phyloP scores from a whole-genome alignment of 2,888 invertebrate genomes.

The Lithophane socia region DNA sequence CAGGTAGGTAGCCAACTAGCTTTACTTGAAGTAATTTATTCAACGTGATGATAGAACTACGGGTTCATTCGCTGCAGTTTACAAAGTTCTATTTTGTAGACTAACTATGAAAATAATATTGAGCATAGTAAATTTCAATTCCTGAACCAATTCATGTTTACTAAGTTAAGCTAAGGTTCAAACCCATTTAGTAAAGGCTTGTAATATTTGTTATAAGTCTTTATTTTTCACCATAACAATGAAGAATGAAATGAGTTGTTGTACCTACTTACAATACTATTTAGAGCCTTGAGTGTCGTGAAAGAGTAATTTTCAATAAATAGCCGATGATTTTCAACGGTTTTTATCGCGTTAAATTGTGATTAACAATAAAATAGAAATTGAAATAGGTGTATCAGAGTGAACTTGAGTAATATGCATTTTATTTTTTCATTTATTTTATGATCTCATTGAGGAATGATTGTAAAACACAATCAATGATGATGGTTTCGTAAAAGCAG shows the following conservation, averaged over 20 bases:
- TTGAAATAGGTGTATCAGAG: slow-evolving; percentile 39
- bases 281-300: slow-evolving; percentile 21
- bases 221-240: neutral
- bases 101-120: neutral
- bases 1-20: neutral
- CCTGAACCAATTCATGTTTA: too few relatives aligned
- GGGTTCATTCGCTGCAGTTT: slow-evolving; percentile 7
- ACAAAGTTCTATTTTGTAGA: neutral
- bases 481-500: neutral
- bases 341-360: slow-evolving; percentile 52
- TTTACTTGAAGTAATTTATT: slow-evolving; percentile 19
- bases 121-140: neutral
- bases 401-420: slow-evolving; percentile 40
- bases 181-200: neutral
- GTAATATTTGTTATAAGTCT: too few relatives aligned
- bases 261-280: slow-evolving; percentile 17
- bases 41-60: slow-evolving; percentile 13
- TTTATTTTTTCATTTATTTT: slow-evolving; percentile 1
- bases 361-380: slow-evolving; percentile 42
- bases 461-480: neutral
- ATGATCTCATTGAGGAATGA: slow-evolving; percentile 2
- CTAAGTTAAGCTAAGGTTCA: neutral
- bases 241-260: neutral
- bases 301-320: slow-evolving; percentile 43
- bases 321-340: slow-evolving; percentile 32